phyloP scores from a whole-genome alignment of 2,888 invertebrate genomes.

The Toxonevra muliebris region DNA sequence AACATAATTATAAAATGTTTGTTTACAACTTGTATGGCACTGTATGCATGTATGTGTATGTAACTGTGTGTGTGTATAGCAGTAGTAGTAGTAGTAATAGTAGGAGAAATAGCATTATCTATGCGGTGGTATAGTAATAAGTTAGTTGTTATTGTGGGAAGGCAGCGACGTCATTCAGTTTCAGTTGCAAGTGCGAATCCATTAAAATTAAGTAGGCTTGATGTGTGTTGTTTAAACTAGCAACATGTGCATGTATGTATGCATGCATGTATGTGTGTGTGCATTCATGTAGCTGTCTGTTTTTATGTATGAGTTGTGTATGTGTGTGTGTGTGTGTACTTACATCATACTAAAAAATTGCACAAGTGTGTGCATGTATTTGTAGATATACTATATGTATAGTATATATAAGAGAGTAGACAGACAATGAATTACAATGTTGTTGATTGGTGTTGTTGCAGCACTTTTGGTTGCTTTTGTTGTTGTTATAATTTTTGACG shows the following conservation, averaged over 20 bases:
- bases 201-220: conserved; percentile 26
- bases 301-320: no score
- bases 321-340: not conserved
- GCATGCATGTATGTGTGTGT: no score
- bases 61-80: no score
- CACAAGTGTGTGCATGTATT: not conserved
- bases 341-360: not conserved
- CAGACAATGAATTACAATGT: not conserved
- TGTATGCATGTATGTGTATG: not conserved
- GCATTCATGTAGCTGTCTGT: no score
- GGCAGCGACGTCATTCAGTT: not conserved
- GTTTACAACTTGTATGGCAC: conserved; percentile 18
- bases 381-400: no score
- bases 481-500: not conserved
- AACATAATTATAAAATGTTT: conserved; percentile 38
- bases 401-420: not conserved
- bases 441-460: conserved; percentile 2
- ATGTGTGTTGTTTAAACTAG: conserved; percentile 27
- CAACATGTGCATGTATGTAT: no score
- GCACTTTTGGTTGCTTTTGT: conserved; percentile 3
- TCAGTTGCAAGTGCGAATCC: conserved; percentile 20
- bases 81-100: not conserved
- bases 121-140: not conserved
- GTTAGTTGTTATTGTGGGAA: not conserved
- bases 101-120: not conserved